Evolutionary conservation across 2,888 invertebrate genomes (phyloP), one percentile per base, ranked within the genome.

Genomic region (Myopa tessellatipennis): DNA sequence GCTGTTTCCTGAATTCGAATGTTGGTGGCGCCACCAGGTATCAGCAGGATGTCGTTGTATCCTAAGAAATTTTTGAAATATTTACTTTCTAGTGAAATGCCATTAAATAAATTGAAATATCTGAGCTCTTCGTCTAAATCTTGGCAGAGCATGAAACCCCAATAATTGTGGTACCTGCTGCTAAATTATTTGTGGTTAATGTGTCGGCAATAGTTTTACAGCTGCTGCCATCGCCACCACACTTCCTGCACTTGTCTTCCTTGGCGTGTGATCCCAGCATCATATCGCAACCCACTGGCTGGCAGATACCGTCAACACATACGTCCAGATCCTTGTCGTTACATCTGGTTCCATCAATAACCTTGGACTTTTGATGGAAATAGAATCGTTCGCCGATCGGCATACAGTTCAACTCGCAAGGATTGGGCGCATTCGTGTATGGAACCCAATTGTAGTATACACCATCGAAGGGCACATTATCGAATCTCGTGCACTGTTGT

Each of bases 331-430:
- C 93, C 85, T 95, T 95, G 79, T 95, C 93, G 85, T 93, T 93
- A 89, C 97, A 95, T 83, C 93, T 91, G 67, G 96, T 97, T 61
- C 97, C 94, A 91, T 99, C 94, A 80, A 93, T 91, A 81, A 98
- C 95, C 88, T 94, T 93, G 80, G 92, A 90, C 83, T 93, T 93
- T 86, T 97, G 96, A 26, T 95, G 92, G 90, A 95, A 96, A 90
- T 98, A 98, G 90, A 98, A 97, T 80, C 96, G 91, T 87, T 96
- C 96, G 0, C 95, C 95, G 79, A 92, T 92, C 0, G 98, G 98
- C 95, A 96, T 96, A 90, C 99, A 99, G 90, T 97, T 97, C 84
- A 99, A 90, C 89, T 98, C 97, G 89, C 99, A 99, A 38, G 95
- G 95, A 88, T 96, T 96, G 16, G 94, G 93, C 4, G 95, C 95